Percentiles rank a stretch among this genome's conserved stretches.
phyloP scores from a whole-genome alignment of 2,888 invertebrate species.

The Minunthozetes semirufus region DNA sequence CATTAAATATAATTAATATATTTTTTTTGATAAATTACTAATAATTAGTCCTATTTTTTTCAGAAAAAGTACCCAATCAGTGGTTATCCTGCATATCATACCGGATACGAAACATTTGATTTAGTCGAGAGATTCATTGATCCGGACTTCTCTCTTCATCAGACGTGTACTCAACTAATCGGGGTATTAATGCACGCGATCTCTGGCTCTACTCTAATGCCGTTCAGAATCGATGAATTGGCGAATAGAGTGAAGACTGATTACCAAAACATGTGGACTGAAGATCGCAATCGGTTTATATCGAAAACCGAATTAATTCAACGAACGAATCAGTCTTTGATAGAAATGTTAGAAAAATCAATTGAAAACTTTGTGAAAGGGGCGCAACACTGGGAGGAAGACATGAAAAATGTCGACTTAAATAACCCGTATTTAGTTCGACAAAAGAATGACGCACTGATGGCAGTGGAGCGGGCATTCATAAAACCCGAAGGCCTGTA shows the following conservation, averaged over 20 bases:
- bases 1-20: too few relatives aligned
- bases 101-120: constrained; percentile 48
- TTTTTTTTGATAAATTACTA: not conserved
- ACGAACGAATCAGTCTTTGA: not conserved
- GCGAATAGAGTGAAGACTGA: constrained; percentile 14
- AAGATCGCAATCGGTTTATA: not conserved
- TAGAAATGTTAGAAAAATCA: constrained; percentile 29
- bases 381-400: constrained; percentile 13
- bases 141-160: constrained; percentile 46
- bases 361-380: constrained; percentile 23
- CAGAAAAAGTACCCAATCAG: constrained; percentile 37
- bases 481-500: constrained; percentile 38
- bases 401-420: not conserved
- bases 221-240: constrained; percentile 30
- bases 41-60: not conserved
- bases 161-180: constrained; percentile 41
- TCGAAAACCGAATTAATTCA: not conserved
- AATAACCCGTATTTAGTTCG: constrained; percentile 33
- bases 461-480: constrained; percentile 40
- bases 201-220: constrained; percentile 32
- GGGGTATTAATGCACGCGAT: constrained; percentile 36
- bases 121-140: constrained; percentile 47
- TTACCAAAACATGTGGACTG: constrained; percentile 6
- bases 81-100: constrained; percentile 45
- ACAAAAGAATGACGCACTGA: constrained; percentile 34